Conservation (phyloP, 2,888 invertebrate species). For the Phrixothrix hirtus region DNA sequence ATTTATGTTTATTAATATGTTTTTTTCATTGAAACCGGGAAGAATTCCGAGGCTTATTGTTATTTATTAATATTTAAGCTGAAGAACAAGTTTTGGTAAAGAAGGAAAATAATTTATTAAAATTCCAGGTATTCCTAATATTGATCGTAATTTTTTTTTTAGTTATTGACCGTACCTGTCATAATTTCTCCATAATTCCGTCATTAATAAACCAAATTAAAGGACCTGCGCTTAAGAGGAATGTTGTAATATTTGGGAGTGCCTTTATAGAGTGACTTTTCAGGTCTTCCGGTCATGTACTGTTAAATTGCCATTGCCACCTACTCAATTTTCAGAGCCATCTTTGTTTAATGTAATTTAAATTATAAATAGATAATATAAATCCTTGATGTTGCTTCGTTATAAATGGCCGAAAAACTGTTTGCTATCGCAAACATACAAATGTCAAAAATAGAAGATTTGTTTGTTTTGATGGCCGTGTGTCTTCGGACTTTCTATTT, state of each 20-base stretch:
- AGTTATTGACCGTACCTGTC: slow-evolving; percentile 4
- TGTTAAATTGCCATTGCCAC: slow-evolving; percentile 26
- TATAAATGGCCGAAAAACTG: too few relatives aligned
- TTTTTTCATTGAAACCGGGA: too few relatives aligned
- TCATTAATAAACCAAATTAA: slow-evolving; percentile 24
- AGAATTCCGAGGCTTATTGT: too few relatives aligned
- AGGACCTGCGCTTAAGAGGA: slow-evolving; percentile 19
- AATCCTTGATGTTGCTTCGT: too few relatives aligned
- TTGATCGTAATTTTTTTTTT: background rate
- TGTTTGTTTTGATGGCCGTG: background rate
- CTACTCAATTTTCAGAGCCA: slow-evolving; percentile 16
- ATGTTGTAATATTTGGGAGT: slow-evolving; percentile 31
- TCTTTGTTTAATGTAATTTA: slow-evolving; percentile 11
- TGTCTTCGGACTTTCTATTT: background rate
- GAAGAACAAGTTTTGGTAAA: too few relatives aligned
- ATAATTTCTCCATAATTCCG: slow-evolving; percentile 19
- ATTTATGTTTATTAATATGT: too few relatives aligned
- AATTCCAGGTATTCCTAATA: background rate
- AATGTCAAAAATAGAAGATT: background rate
- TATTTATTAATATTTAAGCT: too few relatives aligned
- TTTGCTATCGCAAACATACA: too few relatives aligned
- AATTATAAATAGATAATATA: slow-evolving; percentile 1
- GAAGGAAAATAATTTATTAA: too few relatives aligned
- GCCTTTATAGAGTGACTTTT: slow-evolving; percentile 26
- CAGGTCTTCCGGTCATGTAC: slow-evolving; percentile 30